These are phyloP conservation scores for Cydia pomonella DNA, from an alignment of 1,140 invertebrate genomes.

Conservation along the genomic window DNA sequence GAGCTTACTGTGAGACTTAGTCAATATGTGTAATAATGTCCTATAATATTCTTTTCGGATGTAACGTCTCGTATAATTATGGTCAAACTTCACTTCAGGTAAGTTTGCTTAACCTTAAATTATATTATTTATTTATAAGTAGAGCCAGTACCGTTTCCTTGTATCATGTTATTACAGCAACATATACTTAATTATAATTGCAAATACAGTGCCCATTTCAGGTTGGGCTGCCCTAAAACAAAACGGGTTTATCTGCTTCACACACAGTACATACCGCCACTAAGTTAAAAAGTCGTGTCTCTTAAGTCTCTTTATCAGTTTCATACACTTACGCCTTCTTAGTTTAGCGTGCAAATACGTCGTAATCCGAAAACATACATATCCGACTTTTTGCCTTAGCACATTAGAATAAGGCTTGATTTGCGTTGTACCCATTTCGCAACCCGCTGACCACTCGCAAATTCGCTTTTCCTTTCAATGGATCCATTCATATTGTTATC, in stretches of 20 bases:
- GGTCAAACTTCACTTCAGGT: too few species aligned
- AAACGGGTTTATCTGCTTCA: not conserved
- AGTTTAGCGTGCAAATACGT: not conserved
- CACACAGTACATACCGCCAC: not conserved
- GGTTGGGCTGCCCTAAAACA: constrained; percentile 6
- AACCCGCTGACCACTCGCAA: constrained; percentile 11
- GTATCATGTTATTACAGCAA: not conserved
- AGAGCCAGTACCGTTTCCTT: not conserved
- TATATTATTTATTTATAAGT: too few species aligned
- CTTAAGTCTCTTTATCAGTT: not conserved
- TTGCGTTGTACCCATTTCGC: constrained; percentile 6
- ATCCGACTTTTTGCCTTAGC: not conserved
- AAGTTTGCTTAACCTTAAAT: too few species aligned
- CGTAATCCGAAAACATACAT: not conserved
- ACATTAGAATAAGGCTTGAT: not conserved
- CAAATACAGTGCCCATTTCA: constrained; percentile 6
- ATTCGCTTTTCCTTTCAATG: constrained; percentile 24
- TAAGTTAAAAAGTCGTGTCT: not conserved
- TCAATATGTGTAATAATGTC: too few species aligned
- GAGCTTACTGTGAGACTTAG: too few species aligned
- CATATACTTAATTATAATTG: constrained; percentile 11
- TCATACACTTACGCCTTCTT: not conserved
- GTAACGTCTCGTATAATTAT: too few species aligned
- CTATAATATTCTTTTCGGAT: too few species aligned
- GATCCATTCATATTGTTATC: constrained; percentile 28